Base-by-base conservation (phyloP, 2,797 vertebrate species). In the Clamator glandarius region DNA sequence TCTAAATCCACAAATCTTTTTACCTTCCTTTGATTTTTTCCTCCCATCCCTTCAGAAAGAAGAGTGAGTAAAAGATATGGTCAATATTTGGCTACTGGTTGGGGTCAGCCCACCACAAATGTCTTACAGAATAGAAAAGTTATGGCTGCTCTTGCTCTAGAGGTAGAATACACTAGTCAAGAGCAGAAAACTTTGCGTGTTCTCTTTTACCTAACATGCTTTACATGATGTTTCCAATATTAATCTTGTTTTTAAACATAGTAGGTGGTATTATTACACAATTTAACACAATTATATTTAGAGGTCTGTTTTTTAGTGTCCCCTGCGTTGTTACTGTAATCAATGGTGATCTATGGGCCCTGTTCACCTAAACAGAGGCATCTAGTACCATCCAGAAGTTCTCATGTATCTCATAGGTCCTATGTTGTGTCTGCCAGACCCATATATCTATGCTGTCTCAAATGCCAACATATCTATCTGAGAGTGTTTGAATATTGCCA, bases 21-120 rank as follows among this genome's bases (percentile, higher is more conserved):
- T 33, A 14, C 13, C 8, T 66, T 73, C 46, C 33, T 52, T 74
- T 23, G 26, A 8, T 23, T 70, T 61, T 3, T 15, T 3, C 7
- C 2, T 9, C 4, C 4, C 5, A 23, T 17, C 0, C 3, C 8
- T n/a, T 73, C 46, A 26, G 51, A 76, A 58, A 82, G 3, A 3
- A 6, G 8, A 68, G 13, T 25, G 51, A 54, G 3, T 5, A 18
- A 72, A 84, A 64, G 12, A 5, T 12, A 67, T 7, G 3, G 7
- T 72, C n/a, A 48, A 9, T 33, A 48, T 88, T 55, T 73, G 28
- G 19, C 31, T 76, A 42, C 24, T 68, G 18, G 2, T 21, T 35
- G 16, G 16, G 12, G 6, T 82, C 41, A 78, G 5, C 8, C 31
- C 20, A 72, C 16, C 9, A 19, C 9, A 62, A 21, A 6, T 33